Evolutionary conservation across 2,797 vertebrate genomes (phyloP).

Genomic region (Bradypodion pumilum): DNA sequence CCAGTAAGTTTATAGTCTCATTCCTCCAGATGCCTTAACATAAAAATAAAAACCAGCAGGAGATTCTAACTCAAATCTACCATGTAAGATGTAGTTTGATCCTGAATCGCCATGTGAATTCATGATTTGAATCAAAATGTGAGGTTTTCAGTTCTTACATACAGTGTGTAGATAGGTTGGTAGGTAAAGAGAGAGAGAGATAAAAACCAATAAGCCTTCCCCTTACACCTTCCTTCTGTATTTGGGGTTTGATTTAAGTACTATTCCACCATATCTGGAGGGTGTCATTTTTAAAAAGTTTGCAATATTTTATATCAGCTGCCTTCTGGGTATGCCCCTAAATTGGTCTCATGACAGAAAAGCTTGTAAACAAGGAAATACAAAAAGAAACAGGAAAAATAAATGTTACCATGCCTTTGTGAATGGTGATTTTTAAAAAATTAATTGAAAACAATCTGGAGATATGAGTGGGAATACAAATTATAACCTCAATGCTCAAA

Average conservation of each 20-base stretch:
- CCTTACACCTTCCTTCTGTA: neutral
- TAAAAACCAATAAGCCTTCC: neutral
- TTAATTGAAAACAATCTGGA: neutral
- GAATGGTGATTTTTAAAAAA: slow-evolving; percentile 22
- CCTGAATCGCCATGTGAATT: neutral
- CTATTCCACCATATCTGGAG: neutral
- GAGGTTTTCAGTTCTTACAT: neutral
- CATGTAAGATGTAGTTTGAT: neutral
- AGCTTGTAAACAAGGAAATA: slow-evolving; percentile 28
- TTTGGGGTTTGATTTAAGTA: neutral
- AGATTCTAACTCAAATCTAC: neutral
- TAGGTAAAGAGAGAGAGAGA: no score
- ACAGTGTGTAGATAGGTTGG: no score
- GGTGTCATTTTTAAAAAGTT: neutral
- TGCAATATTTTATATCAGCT: neutral
- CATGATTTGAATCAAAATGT: neutral
- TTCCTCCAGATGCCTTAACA: neutral
- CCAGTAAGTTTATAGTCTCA: neutral
- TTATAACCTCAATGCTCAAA: neutral
- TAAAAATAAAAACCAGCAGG: neutral
- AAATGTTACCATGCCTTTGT: slow-evolving; percentile 11
- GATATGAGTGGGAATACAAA: neutral
- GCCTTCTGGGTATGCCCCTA: neutral
- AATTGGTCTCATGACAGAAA: slow-evolving; percentile 6
- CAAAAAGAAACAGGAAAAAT: slow-evolving; percentile 8